Evolutionary conservation across 2,113 vertebrate species (phyloP), one percentile per base, ranked within the genome.

Genomic region (Anthoscopus minutus): DNA sequence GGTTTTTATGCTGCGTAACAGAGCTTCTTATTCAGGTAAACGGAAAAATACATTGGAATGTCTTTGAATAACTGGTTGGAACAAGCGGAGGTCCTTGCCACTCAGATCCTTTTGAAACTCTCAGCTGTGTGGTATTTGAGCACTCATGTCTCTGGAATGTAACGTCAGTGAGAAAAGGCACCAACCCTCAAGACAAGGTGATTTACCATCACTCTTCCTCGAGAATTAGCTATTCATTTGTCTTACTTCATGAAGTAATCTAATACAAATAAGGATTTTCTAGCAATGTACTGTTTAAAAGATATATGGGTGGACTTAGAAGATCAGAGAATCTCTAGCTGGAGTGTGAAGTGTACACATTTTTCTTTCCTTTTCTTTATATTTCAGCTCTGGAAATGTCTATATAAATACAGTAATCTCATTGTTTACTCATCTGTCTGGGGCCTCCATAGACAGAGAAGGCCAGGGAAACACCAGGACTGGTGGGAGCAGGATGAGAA

Each of bases 61-160:
- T 86, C 81, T 95, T 96, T 96, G 57, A 51, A 90, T 97, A 95
- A 96, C 89, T 96, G 51, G 21, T 91, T 94, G 86, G 92, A 86
- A 86, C 62, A 93, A 94, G 62, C 60, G 86, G 65, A 95, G 84
- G 62, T 90, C 25, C 67, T 70, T 94, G 73, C 81, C 86, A 87
- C 87, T 88, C 89, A 92, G 76, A 85, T 96, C 81, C 81, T 95
- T 94, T 95, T 66, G 72, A 95, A 91, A 92, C 66, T 95, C 94
- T 73, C 94, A 92, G 78, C 92, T 92, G 24, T 40, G 18, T 90
- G 93, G 88, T 88, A 85, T 96, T 95, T 97, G 89, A 96, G 85
- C 83, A 64, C 61, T 95, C 38, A 27, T 88, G 40, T 64, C 88
- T 96, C 57, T 94, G 93, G 84, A 88, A 93, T 38, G 27, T 27